Evolutionary conservation across 2,113 vertebrate species (phyloP).

Genomic region (Micromys minutus): DNA sequence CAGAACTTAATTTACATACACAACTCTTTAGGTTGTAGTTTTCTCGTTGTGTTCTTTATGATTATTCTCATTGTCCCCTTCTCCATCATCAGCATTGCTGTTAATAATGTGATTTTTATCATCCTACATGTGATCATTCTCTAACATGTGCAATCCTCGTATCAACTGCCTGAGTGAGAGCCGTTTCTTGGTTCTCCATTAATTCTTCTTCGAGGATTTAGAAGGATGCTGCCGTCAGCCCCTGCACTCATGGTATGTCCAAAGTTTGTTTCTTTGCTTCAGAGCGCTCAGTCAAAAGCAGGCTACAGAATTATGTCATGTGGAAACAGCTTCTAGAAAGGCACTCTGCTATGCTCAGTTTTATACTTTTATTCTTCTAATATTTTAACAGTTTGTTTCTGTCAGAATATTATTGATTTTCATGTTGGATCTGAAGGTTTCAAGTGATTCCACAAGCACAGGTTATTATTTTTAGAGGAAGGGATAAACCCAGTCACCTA

Average conservation of each 20-base stretch:
- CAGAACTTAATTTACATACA: not conserved
- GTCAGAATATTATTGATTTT: not conserved
- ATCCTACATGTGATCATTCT: not conserved
- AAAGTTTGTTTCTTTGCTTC: not conserved
- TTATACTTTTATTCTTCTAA: not conserved
- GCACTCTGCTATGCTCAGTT: accelerated
- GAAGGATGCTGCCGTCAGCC: not conserved
- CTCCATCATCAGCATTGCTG: not conserved
- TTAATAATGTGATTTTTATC: not conserved
- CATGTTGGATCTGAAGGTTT: not conserved
- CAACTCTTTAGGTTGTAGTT: not conserved
- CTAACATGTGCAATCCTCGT: not conserved
- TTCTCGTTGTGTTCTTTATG: not conserved
- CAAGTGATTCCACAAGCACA: not conserved
- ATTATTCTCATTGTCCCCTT: not conserved
- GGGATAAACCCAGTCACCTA: not conserved
- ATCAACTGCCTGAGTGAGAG: no score
- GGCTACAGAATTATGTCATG: not conserved
- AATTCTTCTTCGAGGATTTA: no score
- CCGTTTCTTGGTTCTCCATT: no score
- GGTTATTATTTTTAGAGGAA: not conserved
- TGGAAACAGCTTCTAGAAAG: not conserved
- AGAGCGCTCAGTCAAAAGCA: not conserved
- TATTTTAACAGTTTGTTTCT: not conserved
- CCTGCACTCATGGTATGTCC: no score